phyloP scores from a whole-genome alignment of 2,113 vertebrate genomes.

The Aplodontia rufa region DNA sequence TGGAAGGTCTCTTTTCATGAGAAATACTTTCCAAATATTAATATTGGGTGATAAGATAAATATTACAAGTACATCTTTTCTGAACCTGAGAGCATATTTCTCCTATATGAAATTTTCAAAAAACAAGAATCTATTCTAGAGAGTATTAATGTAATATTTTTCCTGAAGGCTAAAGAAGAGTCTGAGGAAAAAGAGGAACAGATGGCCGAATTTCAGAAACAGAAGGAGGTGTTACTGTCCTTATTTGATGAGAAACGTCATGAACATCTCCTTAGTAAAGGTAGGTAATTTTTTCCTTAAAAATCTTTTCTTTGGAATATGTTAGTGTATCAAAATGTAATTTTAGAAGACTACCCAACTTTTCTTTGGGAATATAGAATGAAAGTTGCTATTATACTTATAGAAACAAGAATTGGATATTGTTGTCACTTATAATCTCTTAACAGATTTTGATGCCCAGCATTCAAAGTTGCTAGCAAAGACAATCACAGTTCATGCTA shows the following conservation, averaged over 20 bases:
- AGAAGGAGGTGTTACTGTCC: conserved; percentile 89
- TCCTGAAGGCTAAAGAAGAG: conserved; percentile 84
- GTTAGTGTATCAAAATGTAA: not conserved
- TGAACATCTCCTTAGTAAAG: conserved; percentile 94
- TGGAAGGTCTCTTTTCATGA: not conserved
- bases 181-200: conserved; percentile 93
- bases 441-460: not conserved
- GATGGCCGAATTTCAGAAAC: conserved; percentile 90
- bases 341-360: not conserved
- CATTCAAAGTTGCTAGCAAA: not conserved
- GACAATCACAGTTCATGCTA: not conserved
- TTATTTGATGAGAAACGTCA: conserved; percentile 97
- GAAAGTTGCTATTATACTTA: not conserved
- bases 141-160: conserved; percentile 47
- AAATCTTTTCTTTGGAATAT: not conserved
- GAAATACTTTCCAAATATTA: not conserved
- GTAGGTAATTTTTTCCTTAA: conserved; percentile 74
- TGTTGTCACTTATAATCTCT: not conserved
- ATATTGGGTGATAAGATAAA: not conserved
- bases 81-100: not conserved
- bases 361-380: not conserved
- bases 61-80: not conserved
- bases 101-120: not conserved
- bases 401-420: not conserved
- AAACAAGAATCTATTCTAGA: not conserved